Base-by-base conservation (phyloP, 1,140 invertebrate species). In the Brachionus sp. region DNA sequence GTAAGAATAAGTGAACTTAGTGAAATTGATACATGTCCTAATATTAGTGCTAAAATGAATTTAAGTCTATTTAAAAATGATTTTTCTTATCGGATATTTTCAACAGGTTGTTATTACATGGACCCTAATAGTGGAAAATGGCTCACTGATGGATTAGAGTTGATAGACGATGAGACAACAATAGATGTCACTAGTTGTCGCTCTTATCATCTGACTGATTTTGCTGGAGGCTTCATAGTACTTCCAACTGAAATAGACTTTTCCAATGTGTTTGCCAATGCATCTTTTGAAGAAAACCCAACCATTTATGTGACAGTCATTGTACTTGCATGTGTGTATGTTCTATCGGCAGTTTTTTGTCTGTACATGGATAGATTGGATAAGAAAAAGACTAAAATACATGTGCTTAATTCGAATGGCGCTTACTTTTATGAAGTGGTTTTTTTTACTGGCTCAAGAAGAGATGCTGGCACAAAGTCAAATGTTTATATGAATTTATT, bases 221-320 rank as follows among this genome's bases (percentile, higher is more conserved):
- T 90, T 84, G 86, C 86, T 7, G 86, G 88, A 12, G 88, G 88
- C 9, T 89, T 87, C 85, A 84, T 87, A 0, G 87, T 90, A 0
- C 86, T 86, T 6, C 89, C 89, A 0, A 90, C 89, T 82, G 86
- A 86, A n/a, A 88, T 90, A 9, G 88, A 90, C 86, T 90, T 87
- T 85, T 85, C 86, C 82, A 87, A 87, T 77, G 86, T 89, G 3
- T 88, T 90, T 35, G 85, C 86, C 29, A 88, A 90, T 84, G 88
- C 89, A 7, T 89, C 90, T 53, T 91, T 91, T 85, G 85, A 86
- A 3, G 90, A 90, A 85, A 91, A 91, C 85, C 87, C 90, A 7
- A 91, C 91, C 0, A 88, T 91, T 44, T 91, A 91, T 84, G 86
- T 90, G 70, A 90, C 90, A 0, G 87, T 90, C 53, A 90, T 91